These are phyloP conservation scores for Romanogobio albipinnatus DNA, from an alignment of 2,113 vertebrate genomes.

Conservation along the genomic window DNA sequence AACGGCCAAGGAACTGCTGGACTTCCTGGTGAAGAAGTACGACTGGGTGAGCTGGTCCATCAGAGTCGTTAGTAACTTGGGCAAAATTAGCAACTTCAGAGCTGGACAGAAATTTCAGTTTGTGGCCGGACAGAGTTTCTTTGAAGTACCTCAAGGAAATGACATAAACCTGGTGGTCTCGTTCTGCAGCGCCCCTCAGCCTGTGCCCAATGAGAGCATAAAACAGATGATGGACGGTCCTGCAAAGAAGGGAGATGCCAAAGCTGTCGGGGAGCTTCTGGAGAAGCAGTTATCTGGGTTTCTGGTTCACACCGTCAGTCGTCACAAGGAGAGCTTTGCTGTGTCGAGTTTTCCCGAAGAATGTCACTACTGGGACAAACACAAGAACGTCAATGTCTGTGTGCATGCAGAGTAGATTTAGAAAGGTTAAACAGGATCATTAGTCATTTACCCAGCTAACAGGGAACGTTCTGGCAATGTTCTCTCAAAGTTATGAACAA, in stretches of 20 bases:
- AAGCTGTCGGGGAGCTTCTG: slow-evolving; percentile 67
- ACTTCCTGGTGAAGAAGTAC: slow-evolving; percentile 74
- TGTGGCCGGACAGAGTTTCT: slow-evolving; percentile 69
- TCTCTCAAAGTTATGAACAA: too few species aligned
- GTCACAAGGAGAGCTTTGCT: slow-evolving; percentile 72
- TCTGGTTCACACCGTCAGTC: slow-evolving; percentile 75
- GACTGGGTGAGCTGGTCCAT: slow-evolving; percentile 81
- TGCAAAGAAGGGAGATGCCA: slow-evolving; percentile 67
- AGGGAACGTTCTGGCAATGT: too few species aligned
- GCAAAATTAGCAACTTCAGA: slow-evolving; percentile 71
- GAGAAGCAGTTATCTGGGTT: slow-evolving; percentile 69
- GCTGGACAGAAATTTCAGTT: slow-evolving; percentile 76
- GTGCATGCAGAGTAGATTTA: slow-evolving; percentile 70
- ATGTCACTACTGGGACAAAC: slow-evolving; percentile 79
- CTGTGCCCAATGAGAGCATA: slow-evolving; percentile 67
- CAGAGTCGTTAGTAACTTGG: slow-evolving; percentile 71
- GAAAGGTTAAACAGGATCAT: not conserved
- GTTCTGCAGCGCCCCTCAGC: slow-evolving; percentile 67
- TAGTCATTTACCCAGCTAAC: too few species aligned
- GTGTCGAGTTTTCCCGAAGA: slow-evolving; percentile 76
- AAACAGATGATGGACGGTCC: slow-evolving; percentile 71
- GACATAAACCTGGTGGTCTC: slow-evolving; percentile 74
- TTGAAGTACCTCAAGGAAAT: slow-evolving; percentile 72
- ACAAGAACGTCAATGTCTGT: slow-evolving; percentile 76
- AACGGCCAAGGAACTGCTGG: slow-evolving; percentile 60